phyloP scores from a whole-genome alignment of 2,797 vertebrate genomes.

The Lepidocolaptes lacrymiger region DNA sequence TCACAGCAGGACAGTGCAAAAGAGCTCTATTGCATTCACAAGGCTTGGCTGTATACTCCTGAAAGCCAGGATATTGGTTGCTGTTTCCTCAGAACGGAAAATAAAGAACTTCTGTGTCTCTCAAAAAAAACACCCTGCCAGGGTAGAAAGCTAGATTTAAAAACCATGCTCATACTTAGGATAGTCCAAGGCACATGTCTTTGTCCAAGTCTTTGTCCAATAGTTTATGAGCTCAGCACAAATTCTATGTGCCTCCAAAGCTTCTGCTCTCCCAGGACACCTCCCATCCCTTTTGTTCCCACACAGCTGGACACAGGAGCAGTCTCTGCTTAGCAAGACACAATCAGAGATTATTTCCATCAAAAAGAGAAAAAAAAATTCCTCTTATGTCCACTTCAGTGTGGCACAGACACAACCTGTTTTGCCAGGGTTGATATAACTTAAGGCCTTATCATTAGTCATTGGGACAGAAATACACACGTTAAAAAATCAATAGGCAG shows the following conservation, averaged over 20 bases:
- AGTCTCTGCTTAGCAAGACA: neutral
- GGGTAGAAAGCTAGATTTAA: neutral
- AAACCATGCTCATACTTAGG: neutral
- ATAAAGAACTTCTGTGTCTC: neutral
- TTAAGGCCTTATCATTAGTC: neutral
- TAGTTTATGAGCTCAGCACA: neutral
- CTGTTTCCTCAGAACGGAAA: neutral
- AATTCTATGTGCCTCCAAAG: neutral
- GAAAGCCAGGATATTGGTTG: neutral
- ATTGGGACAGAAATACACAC: neutral
- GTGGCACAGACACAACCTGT: neutral
- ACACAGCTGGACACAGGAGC: neutral
- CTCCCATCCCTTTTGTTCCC: neutral
- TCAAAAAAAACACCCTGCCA: neutral
- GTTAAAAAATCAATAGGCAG: conserved; percentile 13
- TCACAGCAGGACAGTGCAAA: neutral
- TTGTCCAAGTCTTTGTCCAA: neutral
- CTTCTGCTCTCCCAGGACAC: neutral
- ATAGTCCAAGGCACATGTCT: neutral
- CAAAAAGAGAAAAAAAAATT: neutral
- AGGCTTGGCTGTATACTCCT: neutral
- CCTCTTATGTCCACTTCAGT: neutral
- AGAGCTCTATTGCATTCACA: neutral
- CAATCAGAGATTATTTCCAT: neutral
- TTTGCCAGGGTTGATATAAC: neutral